Evolutionary conservation across 2,113 vertebrate genomes (phyloP).

Genomic region (Columba janthina): DNA sequence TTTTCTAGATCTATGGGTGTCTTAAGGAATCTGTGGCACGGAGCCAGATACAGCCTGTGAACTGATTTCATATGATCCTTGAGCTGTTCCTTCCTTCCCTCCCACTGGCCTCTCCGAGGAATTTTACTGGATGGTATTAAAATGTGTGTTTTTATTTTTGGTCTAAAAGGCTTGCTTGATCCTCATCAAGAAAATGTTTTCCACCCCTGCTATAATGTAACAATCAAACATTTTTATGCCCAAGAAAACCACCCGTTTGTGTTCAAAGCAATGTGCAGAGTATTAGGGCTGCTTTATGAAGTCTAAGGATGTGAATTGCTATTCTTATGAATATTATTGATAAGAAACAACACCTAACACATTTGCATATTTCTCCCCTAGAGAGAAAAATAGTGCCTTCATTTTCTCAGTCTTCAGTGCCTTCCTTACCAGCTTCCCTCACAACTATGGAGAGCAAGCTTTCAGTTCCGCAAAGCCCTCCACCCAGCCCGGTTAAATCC

Average conservation of each 20-base stretch:
- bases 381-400: conserved; percentile 98
- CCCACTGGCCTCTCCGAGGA: neutral
- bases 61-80: neutral
- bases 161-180: neutral
- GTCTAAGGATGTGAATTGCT: neutral
- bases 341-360: neutral
- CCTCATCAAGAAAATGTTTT: neutral
- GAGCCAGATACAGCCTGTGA: neutral
- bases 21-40: neutral
- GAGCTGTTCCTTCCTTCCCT: neutral
- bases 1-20: neutral
- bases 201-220: neutral
- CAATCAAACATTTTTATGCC: neutral
- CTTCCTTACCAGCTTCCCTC: conserved; percentile 84
- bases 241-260: rapidly evolving
- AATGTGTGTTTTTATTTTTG: neutral
- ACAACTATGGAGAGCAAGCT: conserved; percentile 78
- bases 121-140: neutral
- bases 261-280: neutral
- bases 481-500: conserved; percentile 79
- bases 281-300: neutral
- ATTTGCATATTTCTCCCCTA: conserved; percentile 37
- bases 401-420: conserved; percentile 86
- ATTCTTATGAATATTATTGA: neutral
- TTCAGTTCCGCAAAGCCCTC: conserved; percentile 76